Base-by-base conservation (phyloP, 2,888 invertebrate genomes). In the Leucania comma region DNA sequence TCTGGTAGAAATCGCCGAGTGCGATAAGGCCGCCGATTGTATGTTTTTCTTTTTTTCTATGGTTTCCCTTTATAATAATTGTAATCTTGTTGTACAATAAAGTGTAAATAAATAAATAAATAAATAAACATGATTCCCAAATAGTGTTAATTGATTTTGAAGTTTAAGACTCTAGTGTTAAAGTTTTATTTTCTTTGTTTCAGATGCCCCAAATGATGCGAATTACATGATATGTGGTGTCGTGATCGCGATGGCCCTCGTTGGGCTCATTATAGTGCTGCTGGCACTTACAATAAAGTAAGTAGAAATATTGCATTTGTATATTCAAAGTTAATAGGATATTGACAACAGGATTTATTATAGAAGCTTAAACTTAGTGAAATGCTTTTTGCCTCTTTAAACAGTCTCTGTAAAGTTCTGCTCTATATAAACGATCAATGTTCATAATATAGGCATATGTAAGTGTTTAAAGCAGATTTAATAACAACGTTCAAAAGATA, bases 181-280 rank as follows among this genome's bases (percentile, higher is more conserved):
- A 83, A 83, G 84, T 82, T 72, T 68, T 4, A 68, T 87, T 90
- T 90, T 77, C 86, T 87, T 95, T 95, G 90, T 98, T 98, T 54
- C 97, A 98, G 98, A 98, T 97, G 98, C 97, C 89, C 98, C 98
- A 75, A 97, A 97, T 95, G 98, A 98, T 96, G 97, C 97, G 93
- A 96, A 98, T 94, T 98, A 98, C 96, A 98, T 98, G 97, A 97
- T 98, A 94, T 97, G 97, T 90, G 98, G 98, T 80, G 98, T 98
- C 86, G 96, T 98, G 90, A 98, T 98, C 92, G 98, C 98, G 83
- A 98, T 98, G 98, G 96, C 98, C 88, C 96, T 98, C 88, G 98
- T 98, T 81, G 98, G 97, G 86, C 96, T 98, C 75, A 97, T 98
- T 89, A 98, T 98, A 90, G 97, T 98, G 84, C 96, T 98, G 86